phyloP scores from a whole-genome alignment of 2,888 invertebrate species.

The Podotricha telesiphe region DNA sequence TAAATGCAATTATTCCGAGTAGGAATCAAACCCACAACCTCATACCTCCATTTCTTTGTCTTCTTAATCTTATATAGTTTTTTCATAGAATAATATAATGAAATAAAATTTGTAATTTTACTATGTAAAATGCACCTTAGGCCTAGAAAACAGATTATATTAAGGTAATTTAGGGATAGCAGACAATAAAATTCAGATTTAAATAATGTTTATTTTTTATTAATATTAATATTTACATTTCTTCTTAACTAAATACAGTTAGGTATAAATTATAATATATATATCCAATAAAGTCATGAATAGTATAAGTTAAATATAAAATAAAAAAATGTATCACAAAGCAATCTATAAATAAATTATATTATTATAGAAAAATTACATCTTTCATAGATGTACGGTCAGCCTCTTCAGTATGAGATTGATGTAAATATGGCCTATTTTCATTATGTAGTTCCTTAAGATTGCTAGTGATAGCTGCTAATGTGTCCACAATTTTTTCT shows the following conservation, averaged over 20 bases:
- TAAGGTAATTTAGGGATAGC: neutral
- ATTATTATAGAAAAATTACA: conserved; percentile 50
- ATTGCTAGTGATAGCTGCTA: conserved; percentile 63
- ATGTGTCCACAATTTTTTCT: conserved; percentile 61
- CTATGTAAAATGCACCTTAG: no score
- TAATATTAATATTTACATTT: neutral
- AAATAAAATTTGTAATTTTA: no score
- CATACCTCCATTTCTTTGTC: no score
- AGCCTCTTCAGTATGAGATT: conserved; percentile 51
- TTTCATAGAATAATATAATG: no score
- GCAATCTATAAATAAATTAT: conserved; percentile 13
- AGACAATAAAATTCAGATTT: neutral
- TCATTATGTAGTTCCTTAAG: conserved; percentile 68
- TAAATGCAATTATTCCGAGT: no score
- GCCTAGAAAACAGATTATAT: no score
- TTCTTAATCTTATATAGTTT: no score
- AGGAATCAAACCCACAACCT: no score
- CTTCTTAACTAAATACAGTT: neutral
- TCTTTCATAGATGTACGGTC: conserved; percentile 58
- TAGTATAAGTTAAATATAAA: neutral
- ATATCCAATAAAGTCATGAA: no score
- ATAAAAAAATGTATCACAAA: neutral
- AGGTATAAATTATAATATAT: no score
- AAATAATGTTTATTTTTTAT: neutral
- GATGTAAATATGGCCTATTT: conserved; percentile 43